Evolutionary conservation across 2,797 vertebrate genomes (phyloP), one percentile per base, ranked within the genome.

Genomic region (Myiotriccus ornatus): DNA sequence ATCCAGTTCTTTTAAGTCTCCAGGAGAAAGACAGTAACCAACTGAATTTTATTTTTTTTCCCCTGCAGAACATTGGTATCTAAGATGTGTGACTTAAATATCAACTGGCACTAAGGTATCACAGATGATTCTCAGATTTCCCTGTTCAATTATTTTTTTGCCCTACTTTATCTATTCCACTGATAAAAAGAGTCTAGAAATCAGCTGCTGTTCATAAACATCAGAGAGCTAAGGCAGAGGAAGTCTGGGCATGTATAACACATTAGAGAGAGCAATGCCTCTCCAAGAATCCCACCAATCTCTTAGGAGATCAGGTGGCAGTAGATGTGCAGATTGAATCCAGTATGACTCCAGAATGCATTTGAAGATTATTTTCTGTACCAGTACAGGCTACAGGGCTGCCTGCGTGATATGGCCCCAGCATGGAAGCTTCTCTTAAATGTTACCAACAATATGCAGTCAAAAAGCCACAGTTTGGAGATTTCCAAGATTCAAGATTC

Each of bases 221-320:
- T 43, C 22, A 37, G 30, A 83, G 30, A 63, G 43, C 32, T 17
- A 35, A 76, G 21, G 23, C 50, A 77, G n/a, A 68, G 27, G 30
- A 76, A 49, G 22, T 64, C n/a, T 63, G 35, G 27, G 17, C n/a
- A 41, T 12, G 9, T n/a, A 41, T 35, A 57, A 76, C 17, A 62
- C 10, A 27, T 22, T n/a, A 35, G 25, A 30, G 49, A 50, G 25
- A 34, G 2, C 1, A 0, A 44, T 18, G 3, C 14, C 30, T 53
- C 25, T 39, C 19, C 17, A 23, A 44, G 15, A 68, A 80, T 49
- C 32, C 44, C 69, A 39, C 39, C 25, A 53, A 32, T 17, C 16
- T 56, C 11, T 50, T 83, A 79, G 53, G 68, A 75, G 69, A 32
- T 43, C 3, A 27, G 10, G 49, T 49, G 63, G 55, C 75, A 62